Base-by-base conservation (phyloP, 1,140 invertebrate genomes). In the Cydia strobilella region DNA sequence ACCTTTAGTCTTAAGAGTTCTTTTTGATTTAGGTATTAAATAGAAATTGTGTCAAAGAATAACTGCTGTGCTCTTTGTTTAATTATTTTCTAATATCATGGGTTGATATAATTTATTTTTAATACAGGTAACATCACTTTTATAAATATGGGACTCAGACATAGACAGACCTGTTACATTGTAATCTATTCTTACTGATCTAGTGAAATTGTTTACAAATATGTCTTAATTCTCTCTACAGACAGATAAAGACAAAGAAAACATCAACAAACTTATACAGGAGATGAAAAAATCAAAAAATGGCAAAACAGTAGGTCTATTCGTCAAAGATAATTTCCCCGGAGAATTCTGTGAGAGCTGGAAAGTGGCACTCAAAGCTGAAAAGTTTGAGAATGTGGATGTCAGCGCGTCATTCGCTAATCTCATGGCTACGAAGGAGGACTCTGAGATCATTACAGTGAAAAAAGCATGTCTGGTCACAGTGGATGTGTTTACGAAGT, bases 391-490 rank as follows among this genome's bases (percentile, higher is more conserved):
- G 81, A 96, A 95, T 87, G 95, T 98, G 54, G 99, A 99, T 93
- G 95, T 99, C 5, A 97, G 97, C 90, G 94, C 96, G 2, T 94
- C 96, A 1, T 93, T 98, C 80, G 98, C 97, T 1, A 95, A 97
- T 81, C 90, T 99, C 0, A 98, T 99, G 95, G 97, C 97, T 35
- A 96, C 97, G 0, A 99, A 99, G 93, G 99, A 99, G 93, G 98
- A 99, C 77, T 88, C 95, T 1, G 99, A 99, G 93, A 93, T 99
- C 39, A 95, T 96, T 27, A 96, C 96, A n/a, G 96, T 99, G 63
- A 99, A 98, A 90, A 99, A 98, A 94, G 98, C 99, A 0, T 98
- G 96, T 82, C 93, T 97, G 82, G 97, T 98, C 6, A 98, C 98
- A 31, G 96, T 97, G 66, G 98, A 99, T 94, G 95, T 99, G 4